Evolutionary conservation across 2,113 vertebrate genomes (phyloP), one percentile per base, ranked within the genome.

Genomic region (Lepisosteus osseus): DNA sequence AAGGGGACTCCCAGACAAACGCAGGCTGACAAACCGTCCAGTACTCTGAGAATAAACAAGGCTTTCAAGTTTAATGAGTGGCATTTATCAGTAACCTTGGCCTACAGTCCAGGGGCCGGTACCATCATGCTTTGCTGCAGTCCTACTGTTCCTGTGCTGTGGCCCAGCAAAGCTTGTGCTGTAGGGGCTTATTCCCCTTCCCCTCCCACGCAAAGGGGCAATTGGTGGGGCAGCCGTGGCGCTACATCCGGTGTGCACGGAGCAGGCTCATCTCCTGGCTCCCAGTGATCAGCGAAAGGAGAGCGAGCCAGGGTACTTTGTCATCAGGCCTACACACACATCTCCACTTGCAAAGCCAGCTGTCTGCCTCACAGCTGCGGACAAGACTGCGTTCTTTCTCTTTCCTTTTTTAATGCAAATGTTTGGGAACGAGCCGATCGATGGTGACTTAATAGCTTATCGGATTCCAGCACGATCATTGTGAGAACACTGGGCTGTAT

Each of bases 361-460:
- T 11, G 13, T 54, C 5, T 44, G 8, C 56, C 54, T 29, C 13
- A 29, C 29, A 29, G 29, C 29, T 29, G 29, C 29, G 29, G 29
- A 29, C 29, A 29, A 29, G 29, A 29, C 29, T 9, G 13, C 17
- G 7, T 15, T 59, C 59, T 55, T 12, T n/a, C 29, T 11, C 12
- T 42, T 55, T 56, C 15, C 68, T 59, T 55, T 72, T 62, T 71
- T 65, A 75, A 70, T 67, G 69, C 68, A 65, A 70, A 71, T 75
- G 54, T 75, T 75, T 75, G 61, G 61, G 7, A 29, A 51, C 54
- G 68, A 29, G 3, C 4, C 9, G 61, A 75, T 75, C 51, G 54
- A 75, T 75, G 47, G 54, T 40, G 54, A 45, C 44, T 65, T 70
- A 70, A 75, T 65, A 41, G 73, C 51, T 70, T 71, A 71, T 75